Conservation (phyloP, 1,140 invertebrate genomes). For the Camponotus pennsylvanicus region DNA sequence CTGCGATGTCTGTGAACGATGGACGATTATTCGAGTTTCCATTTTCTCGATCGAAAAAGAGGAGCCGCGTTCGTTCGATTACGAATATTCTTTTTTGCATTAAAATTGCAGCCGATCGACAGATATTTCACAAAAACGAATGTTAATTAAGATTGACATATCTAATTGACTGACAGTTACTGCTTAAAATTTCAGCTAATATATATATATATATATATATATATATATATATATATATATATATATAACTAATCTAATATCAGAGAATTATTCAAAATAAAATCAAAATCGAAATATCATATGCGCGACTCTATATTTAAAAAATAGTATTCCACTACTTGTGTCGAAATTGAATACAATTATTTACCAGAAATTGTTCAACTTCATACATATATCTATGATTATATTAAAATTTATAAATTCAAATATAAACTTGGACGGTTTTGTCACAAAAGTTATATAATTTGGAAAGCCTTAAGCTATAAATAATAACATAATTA, state of each 20-base stretch:
- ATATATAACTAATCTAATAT: background rate
- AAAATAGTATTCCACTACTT: background rate
- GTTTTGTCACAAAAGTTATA: background rate
- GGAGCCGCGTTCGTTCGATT: background rate
- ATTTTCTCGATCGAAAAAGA: constrained; percentile 46
- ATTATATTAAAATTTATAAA: constrained; percentile 2
- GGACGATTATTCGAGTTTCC: constrained; percentile 69
- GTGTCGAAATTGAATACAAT: background rate
- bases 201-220: too few relatives aligned
- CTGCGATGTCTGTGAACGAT: constrained; percentile 61
- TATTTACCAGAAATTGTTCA: background rate
- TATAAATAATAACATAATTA: constrained; percentile 18
- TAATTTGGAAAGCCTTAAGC: background rate
- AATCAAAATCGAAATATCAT: background rate
- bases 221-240: too few relatives aligned
- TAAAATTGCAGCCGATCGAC: background rate
- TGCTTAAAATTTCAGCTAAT: too few relatives aligned
- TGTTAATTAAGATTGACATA: background rate
- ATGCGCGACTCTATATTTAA: background rate
- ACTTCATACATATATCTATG: background rate
- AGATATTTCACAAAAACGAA: background rate
- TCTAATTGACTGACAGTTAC: too few relatives aligned
- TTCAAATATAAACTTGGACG: too few relatives aligned
- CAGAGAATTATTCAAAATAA: background rate
- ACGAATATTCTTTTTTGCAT: background rate